Percentiles rank a stretch among this genome's conserved stretches.
These are phyloP conservation scores for Nebria salina DNA, from an alignment of 2,888 invertebrate species.

Conservation along the genomic window DNA sequence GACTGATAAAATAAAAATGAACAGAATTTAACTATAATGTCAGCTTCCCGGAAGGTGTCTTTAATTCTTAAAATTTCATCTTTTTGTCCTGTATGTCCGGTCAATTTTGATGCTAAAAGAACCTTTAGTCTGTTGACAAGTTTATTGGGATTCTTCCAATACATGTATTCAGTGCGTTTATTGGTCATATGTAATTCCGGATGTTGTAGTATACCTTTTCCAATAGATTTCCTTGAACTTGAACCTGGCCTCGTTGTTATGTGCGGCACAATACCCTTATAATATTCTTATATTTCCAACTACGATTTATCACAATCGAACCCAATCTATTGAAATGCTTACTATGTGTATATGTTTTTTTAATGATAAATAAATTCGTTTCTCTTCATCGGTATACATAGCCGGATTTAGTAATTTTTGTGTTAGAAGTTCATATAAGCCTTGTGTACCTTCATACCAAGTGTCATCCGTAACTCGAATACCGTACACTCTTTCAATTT, in stretches of 20 bases:
- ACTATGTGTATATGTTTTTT: too few relatives aligned
- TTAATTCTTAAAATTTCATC: slow-evolving; percentile 3
- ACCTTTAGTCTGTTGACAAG: slow-evolving; percentile 14
- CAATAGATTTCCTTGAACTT: not conserved
- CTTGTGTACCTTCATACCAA: too few relatives aligned
- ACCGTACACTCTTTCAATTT: too few relatives aligned
- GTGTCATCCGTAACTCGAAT: too few relatives aligned
- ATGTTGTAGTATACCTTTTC: not conserved
- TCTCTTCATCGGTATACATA: too few relatives aligned
- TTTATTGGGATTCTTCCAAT: slow-evolving; percentile 3
- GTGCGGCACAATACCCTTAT: slow-evolving; percentile 5
- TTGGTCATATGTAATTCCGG: not conserved
- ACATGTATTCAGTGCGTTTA: not conserved
- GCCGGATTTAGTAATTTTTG: too few relatives aligned
- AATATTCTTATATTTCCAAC: not conserved
- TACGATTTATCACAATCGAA: too few relatives aligned
- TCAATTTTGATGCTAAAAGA: not conserved
- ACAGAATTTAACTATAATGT: slow-evolving; percentile 4
- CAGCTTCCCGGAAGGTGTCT: not conserved
- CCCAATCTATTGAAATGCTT: too few relatives aligned
- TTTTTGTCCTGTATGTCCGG: slow-evolving; percentile 12
- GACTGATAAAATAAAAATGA: too few relatives aligned
- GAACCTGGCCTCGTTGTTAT: not conserved
- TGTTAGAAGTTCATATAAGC: too few relatives aligned
- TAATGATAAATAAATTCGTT: too few relatives aligned